Evolutionary conservation across 2,888 invertebrate genomes (phyloP).

Genomic region (Hirtodrosophila cameraria): DNA sequence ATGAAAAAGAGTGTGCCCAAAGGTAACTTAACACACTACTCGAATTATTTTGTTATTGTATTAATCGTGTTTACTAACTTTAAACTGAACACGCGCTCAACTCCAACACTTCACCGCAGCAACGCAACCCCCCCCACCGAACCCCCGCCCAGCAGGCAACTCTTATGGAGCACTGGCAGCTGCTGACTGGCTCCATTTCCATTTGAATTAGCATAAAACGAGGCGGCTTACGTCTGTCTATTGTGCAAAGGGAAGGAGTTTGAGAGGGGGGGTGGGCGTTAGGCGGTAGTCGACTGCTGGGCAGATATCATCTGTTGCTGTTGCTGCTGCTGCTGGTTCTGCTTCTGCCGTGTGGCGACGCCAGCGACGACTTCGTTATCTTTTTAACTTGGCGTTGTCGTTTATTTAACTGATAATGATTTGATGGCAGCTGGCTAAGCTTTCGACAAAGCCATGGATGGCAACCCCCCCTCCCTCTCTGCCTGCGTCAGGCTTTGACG

Average conservation of each 20-base stretch:
- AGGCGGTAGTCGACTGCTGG: slow-evolving; percentile 43
- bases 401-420: slow-evolving; percentile 78
- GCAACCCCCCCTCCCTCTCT: slow-evolving; percentile 7
- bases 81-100: no score
- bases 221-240: slow-evolving; percentile 79
- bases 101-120: slow-evolving; percentile 3
- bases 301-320: slow-evolving; percentile 75
- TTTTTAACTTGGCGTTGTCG: slow-evolving; percentile 79
- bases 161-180: slow-evolving; percentile 52
- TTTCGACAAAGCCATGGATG: slow-evolving; percentile 70
- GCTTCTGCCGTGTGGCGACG: slow-evolving; percentile 45
- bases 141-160: not conserved
- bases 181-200: slow-evolving; percentile 80
- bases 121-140: not conserved
- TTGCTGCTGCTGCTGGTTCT: slow-evolving; percentile 20
- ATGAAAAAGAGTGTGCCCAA: no score
- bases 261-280: not conserved
- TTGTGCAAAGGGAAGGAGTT: slow-evolving; percentile 45
- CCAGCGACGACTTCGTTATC: slow-evolving; percentile 71
- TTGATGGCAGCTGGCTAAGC: slow-evolving; percentile 78
- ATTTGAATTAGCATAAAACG: slow-evolving; percentile 78
- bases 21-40: no score
- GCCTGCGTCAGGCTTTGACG: not conserved
- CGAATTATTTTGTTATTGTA: no score
- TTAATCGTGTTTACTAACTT: no score